Evolutionary conservation across 2,113 vertebrate species (phyloP).

Genomic region (Bostrychus sinensis): DNA sequence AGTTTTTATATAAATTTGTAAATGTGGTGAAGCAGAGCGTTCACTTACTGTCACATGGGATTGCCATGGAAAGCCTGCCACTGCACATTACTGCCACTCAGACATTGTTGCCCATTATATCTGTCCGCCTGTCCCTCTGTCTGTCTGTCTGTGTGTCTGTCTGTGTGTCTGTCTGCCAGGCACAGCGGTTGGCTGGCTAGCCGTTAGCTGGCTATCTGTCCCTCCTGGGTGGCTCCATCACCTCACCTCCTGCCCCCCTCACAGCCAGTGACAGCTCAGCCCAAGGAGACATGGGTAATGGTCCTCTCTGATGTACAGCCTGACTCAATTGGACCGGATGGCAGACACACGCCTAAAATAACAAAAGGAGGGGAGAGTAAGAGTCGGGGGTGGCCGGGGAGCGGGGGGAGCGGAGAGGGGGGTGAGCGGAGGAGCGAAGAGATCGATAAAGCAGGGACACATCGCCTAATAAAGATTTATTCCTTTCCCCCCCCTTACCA

Average conservation of each 20-base stretch:
- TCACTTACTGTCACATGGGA: constrained; percentile 22
- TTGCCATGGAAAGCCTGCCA: constrained; percentile 20
- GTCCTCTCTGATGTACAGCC: constrained; percentile 77
- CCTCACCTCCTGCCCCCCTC: constrained; percentile 57
- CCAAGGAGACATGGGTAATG: constrained; percentile 75
- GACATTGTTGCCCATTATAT: constrained; percentile 39
- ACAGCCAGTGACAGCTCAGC: constrained; percentile 67
- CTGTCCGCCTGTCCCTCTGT: constrained; percentile 26
- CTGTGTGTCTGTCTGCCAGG: constrained; percentile 9
- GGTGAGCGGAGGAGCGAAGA: constrained; percentile 67
- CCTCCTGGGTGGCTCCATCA: constrained; percentile 69
- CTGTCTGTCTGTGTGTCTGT: constrained; percentile 34
- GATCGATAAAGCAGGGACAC: constrained; percentile 81
- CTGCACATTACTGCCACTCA: constrained; percentile 26
- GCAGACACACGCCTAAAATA: constrained; percentile 79
- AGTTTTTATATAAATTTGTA: constrained; percentile 4
- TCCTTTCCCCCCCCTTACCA: constrained; percentile 52
- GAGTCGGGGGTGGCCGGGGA: constrained; percentile 37
- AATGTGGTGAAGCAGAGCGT: constrained; percentile 10
- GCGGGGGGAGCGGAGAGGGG: too few species aligned
- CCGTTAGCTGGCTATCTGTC: constrained; percentile 55
- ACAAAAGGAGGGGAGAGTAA: constrained; percentile 72
- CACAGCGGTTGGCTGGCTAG: constrained; percentile 32
- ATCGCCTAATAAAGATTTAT: constrained; percentile 82
- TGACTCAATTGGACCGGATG: constrained; percentile 76